phyloP scores from a whole-genome alignment of 92 coral and sea anemone genomes.

The Paramuricea clavata region DNA sequence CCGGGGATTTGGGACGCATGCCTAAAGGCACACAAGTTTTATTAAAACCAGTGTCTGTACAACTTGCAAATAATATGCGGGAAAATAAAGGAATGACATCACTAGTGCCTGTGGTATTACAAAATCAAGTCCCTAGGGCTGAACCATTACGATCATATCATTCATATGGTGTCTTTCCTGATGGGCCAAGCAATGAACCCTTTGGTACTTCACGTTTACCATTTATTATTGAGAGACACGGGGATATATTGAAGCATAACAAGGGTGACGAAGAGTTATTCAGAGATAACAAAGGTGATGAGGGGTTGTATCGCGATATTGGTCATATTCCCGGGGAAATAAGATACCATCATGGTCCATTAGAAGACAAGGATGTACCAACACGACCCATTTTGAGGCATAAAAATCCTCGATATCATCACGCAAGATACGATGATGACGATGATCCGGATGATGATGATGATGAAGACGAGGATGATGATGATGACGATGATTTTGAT shows the following conservation, averaged over 20 bases:
- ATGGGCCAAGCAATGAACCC: neutral
- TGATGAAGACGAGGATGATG: neutral
- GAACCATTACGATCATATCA: neutral
- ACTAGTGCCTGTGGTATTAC: neutral
- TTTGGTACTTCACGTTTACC: neutral
- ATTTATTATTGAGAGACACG: slow-evolving; percentile 8
- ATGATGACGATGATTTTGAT: slow-evolving; percentile 1
- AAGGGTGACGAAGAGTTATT: slow-evolving; percentile 26
- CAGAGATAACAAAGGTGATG: slow-evolving; percentile 23
- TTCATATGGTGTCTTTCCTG: neutral
- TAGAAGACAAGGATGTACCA: neutral
- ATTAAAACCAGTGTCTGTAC: neutral
- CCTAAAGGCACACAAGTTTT: neutral
- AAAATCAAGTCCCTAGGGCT: neutral
- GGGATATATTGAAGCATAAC: neutral
- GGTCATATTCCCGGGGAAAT: slow-evolving; percentile 48
- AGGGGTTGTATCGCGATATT: slow-evolving; percentile 31
- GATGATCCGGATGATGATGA: neutral
- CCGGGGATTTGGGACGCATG: neutral
- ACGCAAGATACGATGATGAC: neutral
- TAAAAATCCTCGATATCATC: slow-evolving; percentile 30
- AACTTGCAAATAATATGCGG: slow-evolving; percentile 8
- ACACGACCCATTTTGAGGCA: slow-evolving; percentile 24
- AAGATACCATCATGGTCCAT: neutral
- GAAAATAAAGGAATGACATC: slow-evolving; percentile 6